Base-by-base conservation (phyloP, 1,140 invertebrate genomes). In the Cotesia chilonis region DNA sequence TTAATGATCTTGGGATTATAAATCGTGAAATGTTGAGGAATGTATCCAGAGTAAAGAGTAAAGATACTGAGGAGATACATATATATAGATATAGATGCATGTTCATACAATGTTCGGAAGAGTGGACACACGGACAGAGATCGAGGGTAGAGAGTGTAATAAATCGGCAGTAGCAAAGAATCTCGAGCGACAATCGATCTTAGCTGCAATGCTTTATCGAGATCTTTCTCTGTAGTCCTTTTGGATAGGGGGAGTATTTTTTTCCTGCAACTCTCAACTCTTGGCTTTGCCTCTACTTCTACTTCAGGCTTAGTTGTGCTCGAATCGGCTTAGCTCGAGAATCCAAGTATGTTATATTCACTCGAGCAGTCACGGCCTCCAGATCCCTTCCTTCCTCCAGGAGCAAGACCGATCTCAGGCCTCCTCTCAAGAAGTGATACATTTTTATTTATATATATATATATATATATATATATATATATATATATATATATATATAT, bases 151-250 rank as follows among this genome's bases (percentile, higher is more conserved):
- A 70, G 71, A 73, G 71, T 67, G 75, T 74, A 76, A 76, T 76
- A 76, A 76, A 76, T 79, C 75, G 64, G 74, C 72, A 65, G 80
- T 77, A 79, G 79, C 76, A 69, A 79, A 76, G 80, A 82, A 82
- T 81, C 81, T 77, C 75, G 75, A 71, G 79, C 78, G 81, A 81
- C 81, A 81, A 82, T 80, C 81, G 81, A 81, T 80, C 77, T 75
- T 76, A 59, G 47, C 70, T 67, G 76, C 74, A 78, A 80, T 79
- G 80, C 77, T 78, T 82, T 79, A 82, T 80, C 78, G 77, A 78
- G 78, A 80, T 82, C 80, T 80, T 78, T 41, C 17, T 52, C 41
- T 68, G 20, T 20, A 63, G 17, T 28, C 36, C 63, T 7, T n/a
- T 14, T 65, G 54, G 7, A n/a, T 3, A 17, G 5, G n/a, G 61